Conservation (phyloP, 1,140 invertebrate species). For the Bombus fervidus region DNA sequence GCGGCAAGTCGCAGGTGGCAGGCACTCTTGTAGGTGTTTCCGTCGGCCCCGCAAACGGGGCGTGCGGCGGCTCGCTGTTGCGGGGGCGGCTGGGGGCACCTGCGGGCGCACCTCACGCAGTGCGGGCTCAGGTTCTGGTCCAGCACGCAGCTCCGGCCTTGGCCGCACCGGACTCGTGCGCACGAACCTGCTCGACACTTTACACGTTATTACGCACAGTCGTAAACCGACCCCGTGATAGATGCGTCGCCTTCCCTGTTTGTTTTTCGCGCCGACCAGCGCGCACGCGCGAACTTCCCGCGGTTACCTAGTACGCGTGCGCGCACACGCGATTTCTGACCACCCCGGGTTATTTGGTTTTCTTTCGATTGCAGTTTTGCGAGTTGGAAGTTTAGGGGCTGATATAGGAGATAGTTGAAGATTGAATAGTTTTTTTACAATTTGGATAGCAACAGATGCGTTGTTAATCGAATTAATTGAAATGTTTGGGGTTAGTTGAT, state of each 20-base stretch:
- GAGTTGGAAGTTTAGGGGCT: background rate
- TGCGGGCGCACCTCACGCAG: conserved; percentile 89
- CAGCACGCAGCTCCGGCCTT: conserved; percentile 91
- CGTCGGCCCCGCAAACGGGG: conserved; percentile 93
- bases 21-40: conserved; percentile 91
- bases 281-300: background rate
- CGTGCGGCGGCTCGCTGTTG: conserved; percentile 81
- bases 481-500: no score
- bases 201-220: conserved; percentile 80
- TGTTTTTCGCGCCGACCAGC: background rate
- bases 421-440: no score
- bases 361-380: background rate
- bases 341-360: background rate
- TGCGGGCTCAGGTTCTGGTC: conserved; percentile 93
- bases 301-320: background rate
- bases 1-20: conserved; percentile 93
- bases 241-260: conserved; percentile 43
- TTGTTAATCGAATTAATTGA: no score
- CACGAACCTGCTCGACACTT: conserved; percentile 87
- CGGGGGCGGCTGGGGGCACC: conserved; percentile 83
- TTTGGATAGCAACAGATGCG: no score
- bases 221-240: conserved; percentile 63
- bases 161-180: conserved; percentile 89
- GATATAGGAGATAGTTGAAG: no score
- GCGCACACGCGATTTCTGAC: background rate